Base-by-base conservation (phyloP, 2,113 vertebrate species). In the Etheostoma spectabile region DNA sequence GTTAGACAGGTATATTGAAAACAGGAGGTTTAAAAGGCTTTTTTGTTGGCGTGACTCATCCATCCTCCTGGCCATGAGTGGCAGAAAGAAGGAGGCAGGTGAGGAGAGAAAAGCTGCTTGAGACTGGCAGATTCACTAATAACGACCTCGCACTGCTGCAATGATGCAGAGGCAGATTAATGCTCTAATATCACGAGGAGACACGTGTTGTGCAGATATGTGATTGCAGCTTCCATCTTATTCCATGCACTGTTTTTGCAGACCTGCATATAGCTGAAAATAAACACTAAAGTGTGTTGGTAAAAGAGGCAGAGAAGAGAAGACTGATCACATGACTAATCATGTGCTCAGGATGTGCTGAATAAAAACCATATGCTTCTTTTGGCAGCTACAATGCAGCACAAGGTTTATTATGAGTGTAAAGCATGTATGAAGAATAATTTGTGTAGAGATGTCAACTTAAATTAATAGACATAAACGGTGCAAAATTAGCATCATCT, bases 41-140 rank as follows among this genome's bases (percentile, higher is more conserved):
- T 45, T 38, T 80, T 52, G 71, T 62, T 46, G 52, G 30, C 51
- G 35, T 86, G 83, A 91, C 75, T 89, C 88, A 89, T 84, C 52
- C 35, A 27, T 79, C 56, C 61, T 79, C 46, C 35, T 60, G 75
- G 33, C 67, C 51, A 18, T 77, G 64, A 84, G 72, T 69, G 77
- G 57, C 16, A 84, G 63, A 27, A 77, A 52, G 35, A 30, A 79
- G 53, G 76, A 85, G 69, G 49, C 56, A 84, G 75, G 75, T 86
- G 78, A 85, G 48, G 57, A 74, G 8, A 64, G 83, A 79, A 52
- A 73, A 33, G 70, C 59, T 69, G 55, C 52, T 80, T 33, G 18
- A 77, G 53, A 59, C 5, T 14, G 51, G 59, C 55, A 74, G n/a
- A 75, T 56, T 45, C 3, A 49, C 8, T 4, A n/a, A 61, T n/a